phyloP scores from a whole-genome alignment of 2,888 invertebrate species.

The Periphyllus acericola region DNA sequence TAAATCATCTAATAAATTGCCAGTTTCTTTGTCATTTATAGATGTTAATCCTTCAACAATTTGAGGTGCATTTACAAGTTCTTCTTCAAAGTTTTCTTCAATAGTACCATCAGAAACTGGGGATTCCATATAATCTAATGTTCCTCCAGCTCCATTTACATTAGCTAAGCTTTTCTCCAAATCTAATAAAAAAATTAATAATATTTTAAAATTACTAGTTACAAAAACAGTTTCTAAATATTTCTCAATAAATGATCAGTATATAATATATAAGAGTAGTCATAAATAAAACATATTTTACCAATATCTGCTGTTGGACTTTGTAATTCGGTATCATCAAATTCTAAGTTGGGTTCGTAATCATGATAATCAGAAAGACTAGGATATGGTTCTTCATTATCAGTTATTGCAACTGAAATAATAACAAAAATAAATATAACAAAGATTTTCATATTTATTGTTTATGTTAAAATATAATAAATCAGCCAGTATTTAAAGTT shows the following conservation, averaged over 20 bases:
- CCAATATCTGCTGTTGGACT: constrained; percentile 77
- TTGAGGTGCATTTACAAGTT: constrained; percentile 77
- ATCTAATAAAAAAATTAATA: constrained; percentile 15
- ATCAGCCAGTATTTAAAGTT: too few relatives aligned
- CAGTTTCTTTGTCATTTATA: constrained; percentile 47
- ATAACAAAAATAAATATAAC: background rate
- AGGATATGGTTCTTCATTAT: constrained; percentile 79
- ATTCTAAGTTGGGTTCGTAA: constrained; percentile 94
- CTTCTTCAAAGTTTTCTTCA: constrained; percentile 91
- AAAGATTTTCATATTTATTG: too few relatives aligned
- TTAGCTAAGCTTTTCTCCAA: constrained; percentile 52
- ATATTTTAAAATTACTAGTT: background rate
- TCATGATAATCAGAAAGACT: constrained; percentile 92
- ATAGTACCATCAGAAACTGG: constrained; percentile 87
- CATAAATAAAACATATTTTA: constrained; percentile 68
- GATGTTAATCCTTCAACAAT: constrained; percentile 65
- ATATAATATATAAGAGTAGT: background rate
- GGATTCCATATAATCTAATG: constrained; percentile 72
- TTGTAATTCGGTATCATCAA: constrained; percentile 92
- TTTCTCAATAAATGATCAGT: background rate
- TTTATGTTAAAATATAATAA: too few relatives aligned
- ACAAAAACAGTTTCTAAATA: too few relatives aligned
- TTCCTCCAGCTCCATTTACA: constrained; percentile 52
- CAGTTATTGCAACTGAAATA: constrained; percentile 49
- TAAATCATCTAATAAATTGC: constrained; percentile 54